Evolutionary conservation across 1,140 invertebrate species (phyloP).

Genomic region (Capitella teleta): DNA sequence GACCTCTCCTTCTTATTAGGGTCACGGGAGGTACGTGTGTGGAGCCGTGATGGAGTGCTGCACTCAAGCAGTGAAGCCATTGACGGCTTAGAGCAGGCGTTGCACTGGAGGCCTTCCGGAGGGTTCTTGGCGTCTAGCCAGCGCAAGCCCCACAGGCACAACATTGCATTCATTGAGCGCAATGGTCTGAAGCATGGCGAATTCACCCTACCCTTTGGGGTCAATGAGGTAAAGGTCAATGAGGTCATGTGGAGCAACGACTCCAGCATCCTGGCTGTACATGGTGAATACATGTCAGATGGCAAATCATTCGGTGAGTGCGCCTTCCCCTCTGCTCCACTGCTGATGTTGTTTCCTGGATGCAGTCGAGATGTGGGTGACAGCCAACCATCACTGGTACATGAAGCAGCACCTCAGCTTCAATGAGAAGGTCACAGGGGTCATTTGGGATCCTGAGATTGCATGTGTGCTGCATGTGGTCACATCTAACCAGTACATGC

Average conservation of each 20-base stretch:
- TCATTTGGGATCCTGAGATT: slow-evolving; percentile 52
- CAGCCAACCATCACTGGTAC: slow-evolving; percentile 84
- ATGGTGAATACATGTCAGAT: slow-evolving; percentile 41
- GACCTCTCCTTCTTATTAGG: background rate
- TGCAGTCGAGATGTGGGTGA: slow-evolving; percentile 63
- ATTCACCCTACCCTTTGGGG: slow-evolving; percentile 56
- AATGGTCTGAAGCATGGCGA: slow-evolving; percentile 82
- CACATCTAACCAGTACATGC: slow-evolving; percentile 46
- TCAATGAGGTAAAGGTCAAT: slow-evolving; percentile 44
- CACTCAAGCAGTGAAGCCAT: slow-evolving; percentile 40
- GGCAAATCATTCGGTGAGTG: too few relatives aligned
- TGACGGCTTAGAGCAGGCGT: slow-evolving; percentile 53
- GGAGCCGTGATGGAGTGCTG: slow-evolving; percentile 33
- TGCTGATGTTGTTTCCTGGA: too few relatives aligned
- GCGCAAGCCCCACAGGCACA: slow-evolving; percentile 44
- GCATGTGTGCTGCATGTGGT: slow-evolving; percentile 53
- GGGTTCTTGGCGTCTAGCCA: slow-evolving; percentile 57
- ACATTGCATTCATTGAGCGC: slow-evolving; percentile 78
- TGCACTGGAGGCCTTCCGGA: slow-evolving; percentile 70
- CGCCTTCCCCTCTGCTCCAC: too few relatives aligned
- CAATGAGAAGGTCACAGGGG: slow-evolving; percentile 38
- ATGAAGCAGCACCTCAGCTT: slow-evolving; percentile 62
- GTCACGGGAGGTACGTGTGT: slow-evolving; percentile 30
- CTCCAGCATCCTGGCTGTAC: slow-evolving; percentile 61
- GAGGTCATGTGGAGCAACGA: slow-evolving; percentile 65